Percentiles rank a stretch among this genome's conserved stretches.
These are phyloP conservation scores for Scelioninae gen. 2 DNA, from an alignment of 2,888 invertebrate genomes.

Conservation along the genomic window DNA sequence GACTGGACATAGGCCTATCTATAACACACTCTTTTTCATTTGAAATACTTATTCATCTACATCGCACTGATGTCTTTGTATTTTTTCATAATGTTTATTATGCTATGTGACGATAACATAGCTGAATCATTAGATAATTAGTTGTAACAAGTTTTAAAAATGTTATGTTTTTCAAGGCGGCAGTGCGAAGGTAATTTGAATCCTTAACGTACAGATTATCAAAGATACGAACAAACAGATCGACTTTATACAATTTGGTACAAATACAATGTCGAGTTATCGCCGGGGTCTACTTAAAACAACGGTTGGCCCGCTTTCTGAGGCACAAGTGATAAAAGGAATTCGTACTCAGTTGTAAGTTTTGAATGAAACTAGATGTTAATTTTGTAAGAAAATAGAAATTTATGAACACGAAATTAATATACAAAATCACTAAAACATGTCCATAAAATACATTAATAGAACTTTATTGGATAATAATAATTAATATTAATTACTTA, in stretches of 20 bases:
- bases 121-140: slow-evolving; percentile 38
- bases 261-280: slow-evolving; percentile 61
- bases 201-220: slow-evolving; percentile 56
- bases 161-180: slow-evolving; percentile 71
- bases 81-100: slow-evolving; percentile 51
- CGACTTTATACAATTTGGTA: slow-evolving; percentile 66
- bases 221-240: slow-evolving; percentile 58
- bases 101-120: too few relatives aligned
- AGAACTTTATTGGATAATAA: too few relatives aligned
- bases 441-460: background rate
- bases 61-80: slow-evolving; percentile 47
- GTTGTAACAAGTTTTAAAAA: slow-evolving; percentile 66
- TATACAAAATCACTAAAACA: too few relatives aligned
- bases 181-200: slow-evolving; percentile 73
- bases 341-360: background rate
- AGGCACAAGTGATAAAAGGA: slow-evolving; percentile 52
- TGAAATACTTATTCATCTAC: slow-evolving; percentile 24
- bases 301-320: slow-evolving; percentile 11
- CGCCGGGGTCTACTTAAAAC: slow-evolving; percentile 12
- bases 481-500: too few relatives aligned
- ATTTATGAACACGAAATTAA: too few relatives aligned
- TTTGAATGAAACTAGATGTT: background rate
- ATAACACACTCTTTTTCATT: slow-evolving; percentile 18
- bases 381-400: too few relatives aligned
- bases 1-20: slow-evolving; percentile 42